Evolutionary conservation across 1,140 invertebrate genomes (phyloP), one percentile per base, ranked within the genome.

Genomic region (Drosophila punjabiensis): DNA sequence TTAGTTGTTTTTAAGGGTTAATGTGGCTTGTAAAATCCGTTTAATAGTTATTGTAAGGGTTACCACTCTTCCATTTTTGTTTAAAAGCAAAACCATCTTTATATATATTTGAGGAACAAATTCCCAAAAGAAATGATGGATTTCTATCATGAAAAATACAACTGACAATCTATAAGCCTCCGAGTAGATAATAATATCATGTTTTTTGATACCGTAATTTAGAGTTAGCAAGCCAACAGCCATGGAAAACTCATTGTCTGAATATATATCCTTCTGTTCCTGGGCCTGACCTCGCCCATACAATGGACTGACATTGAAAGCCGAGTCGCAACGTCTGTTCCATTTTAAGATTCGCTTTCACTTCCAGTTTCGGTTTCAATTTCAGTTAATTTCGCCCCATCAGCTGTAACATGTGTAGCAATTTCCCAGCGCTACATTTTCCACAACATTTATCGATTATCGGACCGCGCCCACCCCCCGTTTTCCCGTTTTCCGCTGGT

Each of bases 401-500:
- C 85, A 88, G 68, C 84, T 84, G 84, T 77, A 66, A 78, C 64
- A 76, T 85, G 75, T 76, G 79, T 81, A 81, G 73, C 68, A 74
- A 90, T 82, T 90, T 82, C 79, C 75, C 85, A 89, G 70, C 71
- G 63, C 64, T 79, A 75, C 58, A 81, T 79, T 90, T 89, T 82
- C 79, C 79, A 82, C 75, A 82, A 80, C 86, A 80, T 86, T 89
- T 89, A 89, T 89, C 75, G 86, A 89, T 89, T 89, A 86, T 89
- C 76, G 86, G 47, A 58, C 62, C 52, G 53, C 59, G 35, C 39
- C 62, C 76, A 62, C 30, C 76, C 76, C 48, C 30, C 45, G 33
- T 59, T 47, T 58, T 47, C 48, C 30, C 45, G 33, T 59, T 47
- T 58, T 47, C 45, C 71, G 71, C 66, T 78, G 68, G 76, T 73